A percentile compares a stretch with the other conserved stretches of the same genome.
Conservation (phyloP, 2,888 invertebrate species). For the Hydropsyche betteni region DNA sequence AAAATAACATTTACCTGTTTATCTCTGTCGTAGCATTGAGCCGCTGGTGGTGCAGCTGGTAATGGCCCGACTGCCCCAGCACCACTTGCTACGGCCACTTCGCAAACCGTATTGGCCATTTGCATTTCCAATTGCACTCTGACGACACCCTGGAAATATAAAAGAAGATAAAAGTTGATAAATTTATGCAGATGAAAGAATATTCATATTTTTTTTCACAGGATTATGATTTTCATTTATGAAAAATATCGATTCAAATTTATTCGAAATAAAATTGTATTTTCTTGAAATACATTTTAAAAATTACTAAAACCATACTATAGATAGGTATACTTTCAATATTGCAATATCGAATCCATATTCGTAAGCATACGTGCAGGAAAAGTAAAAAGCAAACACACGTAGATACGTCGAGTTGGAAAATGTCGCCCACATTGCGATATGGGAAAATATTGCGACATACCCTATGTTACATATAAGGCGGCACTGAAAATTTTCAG, state of each 20-base stretch:
- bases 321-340: too few species aligned
- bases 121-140: slow-evolving; percentile 77
- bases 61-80: slow-evolving; percentile 64
- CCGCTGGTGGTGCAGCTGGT: slow-evolving; percentile 67
- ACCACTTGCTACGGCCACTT: slow-evolving; percentile 60
- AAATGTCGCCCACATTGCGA: not conserved
- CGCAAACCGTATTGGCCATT: slow-evolving; percentile 75
- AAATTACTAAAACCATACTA: too few species aligned
- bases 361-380: too few species aligned
- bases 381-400: too few species aligned
- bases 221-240: not conserved
- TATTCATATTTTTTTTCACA: too few species aligned
- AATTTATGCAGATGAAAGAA: not conserved
- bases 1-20: slow-evolving; percentile 63
- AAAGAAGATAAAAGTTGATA: not conserved
- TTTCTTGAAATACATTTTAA: too few species aligned
- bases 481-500: not conserved
- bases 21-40: slow-evolving; percentile 80
- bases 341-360: too few species aligned
- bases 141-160: slow-evolving; percentile 61
- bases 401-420: not conserved
- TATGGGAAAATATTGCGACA: slow-evolving; percentile 4
- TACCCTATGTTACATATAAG: not conserved
- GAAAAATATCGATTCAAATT: not conserved
- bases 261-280: too few species aligned